These are phyloP conservation scores for Atta colombica DNA, from an alignment of 1,140 invertebrate genomes.

Conservation along the genomic window DNA sequence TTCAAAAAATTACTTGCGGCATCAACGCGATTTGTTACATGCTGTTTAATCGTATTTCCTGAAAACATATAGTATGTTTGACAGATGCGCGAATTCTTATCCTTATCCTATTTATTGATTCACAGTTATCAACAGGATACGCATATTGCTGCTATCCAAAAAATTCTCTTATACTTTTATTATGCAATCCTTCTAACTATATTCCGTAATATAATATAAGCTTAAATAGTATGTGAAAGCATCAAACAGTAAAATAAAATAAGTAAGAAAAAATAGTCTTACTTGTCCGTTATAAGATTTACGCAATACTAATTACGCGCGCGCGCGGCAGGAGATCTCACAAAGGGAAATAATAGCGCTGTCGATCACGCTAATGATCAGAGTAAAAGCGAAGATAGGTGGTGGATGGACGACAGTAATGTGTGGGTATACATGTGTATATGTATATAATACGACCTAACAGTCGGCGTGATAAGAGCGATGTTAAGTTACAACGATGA, in stretches of 20 bases:
- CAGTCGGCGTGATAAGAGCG: constrained; percentile 64
- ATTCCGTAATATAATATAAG: constrained; percentile 55
- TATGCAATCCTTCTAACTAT: background rate
- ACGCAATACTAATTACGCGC: constrained; percentile 75
- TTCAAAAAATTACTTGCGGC: background rate
- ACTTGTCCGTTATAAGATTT: constrained; percentile 57
- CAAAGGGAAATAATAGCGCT: constrained; percentile 74
- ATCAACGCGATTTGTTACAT: constrained; percentile 10
- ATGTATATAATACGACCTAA: constrained; percentile 12
- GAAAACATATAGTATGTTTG: background rate
- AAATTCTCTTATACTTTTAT: background rate
- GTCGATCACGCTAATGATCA: constrained; percentile 75
- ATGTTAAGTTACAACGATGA: constrained; percentile 70
- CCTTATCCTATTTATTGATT: background rate
- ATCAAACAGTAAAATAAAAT: constrained; percentile 42
- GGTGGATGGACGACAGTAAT: constrained; percentile 62
- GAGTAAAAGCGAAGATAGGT: constrained; percentile 67
- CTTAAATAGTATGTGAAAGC: background rate
- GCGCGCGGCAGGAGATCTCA: constrained; percentile 64
- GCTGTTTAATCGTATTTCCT: background rate
- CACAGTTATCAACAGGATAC: background rate
- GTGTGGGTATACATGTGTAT: background rate
- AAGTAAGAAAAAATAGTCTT: background rate
- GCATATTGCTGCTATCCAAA: background rate
- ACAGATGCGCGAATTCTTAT: constrained; percentile 1